Base-by-base conservation (phyloP, 2,888 invertebrate species). In the Eledone cirrhosa region DNA sequence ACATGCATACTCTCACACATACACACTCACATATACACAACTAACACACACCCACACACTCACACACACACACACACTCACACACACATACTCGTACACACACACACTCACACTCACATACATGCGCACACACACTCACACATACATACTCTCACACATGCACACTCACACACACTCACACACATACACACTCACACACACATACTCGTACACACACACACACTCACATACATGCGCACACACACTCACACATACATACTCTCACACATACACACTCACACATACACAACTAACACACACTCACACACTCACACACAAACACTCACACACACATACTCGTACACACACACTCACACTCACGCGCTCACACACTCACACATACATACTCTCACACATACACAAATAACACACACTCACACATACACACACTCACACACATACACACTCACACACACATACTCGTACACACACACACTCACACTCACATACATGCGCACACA, bases 181-280 rank as follows among this genome's bases (percentile, higher is more conserved):
- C 13, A 24, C 24, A 65, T 65, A 24, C 29, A 24, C 13, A 24
- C 16, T 2, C 13, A 24, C 29, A 65, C 13, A 65, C 29, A 22
- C 24, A 24, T 24, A 1, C 3, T 24, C 29, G 16, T 13, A 4
- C 7, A 1, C 13, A 65, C 29, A 7, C 24, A 24, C 24, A 24
- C 24, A 24, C 24, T 16, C 24, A 65, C 29, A 1, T 65, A 65
- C 29, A 22, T 65, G 24, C 24, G 5, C 13, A 24, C 29, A 1
- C 24, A 65, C 24, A 22, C 3, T 2, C 24, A 24, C 24, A 65
- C 24, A 24, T 53, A 47, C 41, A 24, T 33, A 67, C 59, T 29
- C 48, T 41, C 24, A 48, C 47, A 78, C 69, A 78, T 69, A 41
- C 11, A 48, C 41, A 67, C 48, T 24, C 24, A 78, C 41, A 65